Evolutionary conservation across 2,113 vertebrate genomes (phyloP).

Genomic region (Pseudolaguvia tuberculata): DNA sequence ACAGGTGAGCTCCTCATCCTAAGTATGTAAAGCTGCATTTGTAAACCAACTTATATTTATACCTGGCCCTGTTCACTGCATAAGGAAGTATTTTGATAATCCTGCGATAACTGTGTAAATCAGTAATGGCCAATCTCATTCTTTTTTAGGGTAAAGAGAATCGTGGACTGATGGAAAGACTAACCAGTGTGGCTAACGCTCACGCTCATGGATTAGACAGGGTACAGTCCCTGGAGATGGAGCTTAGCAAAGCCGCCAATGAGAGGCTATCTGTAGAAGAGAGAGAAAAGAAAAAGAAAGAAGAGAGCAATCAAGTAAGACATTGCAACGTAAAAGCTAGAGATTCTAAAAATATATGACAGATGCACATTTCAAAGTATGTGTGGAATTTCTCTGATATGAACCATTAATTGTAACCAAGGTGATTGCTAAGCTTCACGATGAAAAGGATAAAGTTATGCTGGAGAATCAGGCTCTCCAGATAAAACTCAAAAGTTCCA

Average conservation of each 20-base stretch:
- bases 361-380: neutral
- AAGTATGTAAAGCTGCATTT: neutral
- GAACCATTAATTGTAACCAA: slow-evolving; percentile 39
- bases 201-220: slow-evolving; percentile 70
- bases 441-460: slow-evolving; percentile 65
- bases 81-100: neutral
- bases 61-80: neutral
- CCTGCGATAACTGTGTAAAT: neutral
- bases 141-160: slow-evolving; percentile 82
- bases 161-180: slow-evolving; percentile 79
- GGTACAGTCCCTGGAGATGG: slow-evolving; percentile 77
- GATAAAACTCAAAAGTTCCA: slow-evolving; percentile 69
- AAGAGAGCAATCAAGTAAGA: slow-evolving; percentile 73
- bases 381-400: neutral
- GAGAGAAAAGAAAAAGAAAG: slow-evolving; percentile 70
- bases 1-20: slow-evolving; percentile 67
- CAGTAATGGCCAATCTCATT: neutral
- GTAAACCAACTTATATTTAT: neutral
- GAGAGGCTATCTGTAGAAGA: slow-evolving; percentile 73
- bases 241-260: slow-evolving; percentile 72
- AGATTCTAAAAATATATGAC: neutral
- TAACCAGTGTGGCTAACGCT: slow-evolving; percentile 74
- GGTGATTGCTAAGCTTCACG: slow-evolving; percentile 68
- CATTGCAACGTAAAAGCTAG: neutral
- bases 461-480: slow-evolving; percentile 73